Base-by-base conservation (phyloP, 1,140 invertebrate species). In the Bombus turneri region DNA sequence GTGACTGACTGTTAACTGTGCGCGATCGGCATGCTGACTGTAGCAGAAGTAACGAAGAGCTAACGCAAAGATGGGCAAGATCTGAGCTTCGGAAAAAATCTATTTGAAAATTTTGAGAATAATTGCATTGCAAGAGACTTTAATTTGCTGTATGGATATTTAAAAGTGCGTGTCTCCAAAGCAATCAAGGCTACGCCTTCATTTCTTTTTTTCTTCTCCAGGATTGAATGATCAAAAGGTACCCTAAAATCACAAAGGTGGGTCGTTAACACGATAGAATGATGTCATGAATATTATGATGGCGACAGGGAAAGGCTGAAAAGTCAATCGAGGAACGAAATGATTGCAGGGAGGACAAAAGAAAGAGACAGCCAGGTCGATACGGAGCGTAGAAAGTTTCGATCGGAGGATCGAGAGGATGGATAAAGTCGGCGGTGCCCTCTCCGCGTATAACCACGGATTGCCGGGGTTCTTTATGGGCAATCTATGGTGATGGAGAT, bases 401-500 rank as follows among this genome's bases (percentile, higher is more conserved):
- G 87, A 80, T 78, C 85, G 81, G n/a, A 86, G 68, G 85, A 86
- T 89, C 81, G 62, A 76, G 68, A 81, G 64, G 87, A 62, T 81
- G 86, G 87, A 88, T 85, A 83, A 88, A 91, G 86, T 80, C 81
- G 69, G 64, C 81, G 78, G 83, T 69, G 80, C 71, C 83, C 69
- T 57, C 74, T 80, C 86, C 88, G 90, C 90, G 93, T 95, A 95
- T 94, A 95, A 95, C 94, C 94, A 94, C 94, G 94, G 93, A 95
- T 95, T 94, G 93, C 91, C 87, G 85, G 92, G 92, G 92, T 95
- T 94, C 94, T 95, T 95, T 95, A 95, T 95, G 94, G 95, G 92
- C 94, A 95, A 95, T 95, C 94, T 95, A 95, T 95, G 94, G 94
- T 95, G 94, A 95, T 95, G 94, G 94, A 95, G 92, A 95, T 95